phyloP scores from a whole-genome alignment of 2,888 invertebrate species.

The Plagodis pulveraria region DNA sequence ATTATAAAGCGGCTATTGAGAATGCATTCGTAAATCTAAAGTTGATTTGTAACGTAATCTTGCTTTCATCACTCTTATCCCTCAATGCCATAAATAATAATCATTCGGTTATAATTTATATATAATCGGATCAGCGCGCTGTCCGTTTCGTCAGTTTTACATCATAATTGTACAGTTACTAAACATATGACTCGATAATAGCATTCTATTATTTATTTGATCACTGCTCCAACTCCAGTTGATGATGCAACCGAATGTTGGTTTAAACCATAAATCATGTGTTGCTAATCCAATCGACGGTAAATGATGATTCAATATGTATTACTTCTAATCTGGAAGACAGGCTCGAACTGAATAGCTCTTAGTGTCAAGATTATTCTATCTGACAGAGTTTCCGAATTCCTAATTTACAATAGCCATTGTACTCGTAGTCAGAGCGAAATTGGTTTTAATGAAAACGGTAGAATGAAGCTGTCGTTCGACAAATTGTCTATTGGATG shows the following conservation, averaged over 20 bases:
- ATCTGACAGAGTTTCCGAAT: conserved; percentile 4
- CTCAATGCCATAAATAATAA: no score
- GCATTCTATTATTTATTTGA: conserved; percentile 22
- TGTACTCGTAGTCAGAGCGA: background rate
- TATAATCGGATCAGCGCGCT: no score
- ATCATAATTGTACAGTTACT: conserved; percentile 38
- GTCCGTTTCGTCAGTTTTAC: conserved; percentile 20
- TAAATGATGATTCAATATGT: no score
- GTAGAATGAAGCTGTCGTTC: conserved; percentile 2
- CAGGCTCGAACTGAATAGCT: no score
- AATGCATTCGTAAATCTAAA: no score
- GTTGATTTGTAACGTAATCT: no score
- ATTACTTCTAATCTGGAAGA: no score
- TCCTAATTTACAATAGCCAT: conserved; percentile 6
- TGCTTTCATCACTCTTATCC: no score
- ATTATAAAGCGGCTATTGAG: no score
- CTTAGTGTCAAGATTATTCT: background rate
- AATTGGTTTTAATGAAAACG: conserved; percentile 4
- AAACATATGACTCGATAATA: conserved; percentile 28
- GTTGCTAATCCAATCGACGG: conserved; percentile 29
- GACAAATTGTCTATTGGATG: conserved; percentile 7
- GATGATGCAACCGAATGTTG: conserved; percentile 37
- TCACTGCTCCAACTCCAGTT: conserved; percentile 28
- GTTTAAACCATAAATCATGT: conserved; percentile 35
- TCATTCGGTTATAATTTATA: no score